These are phyloP conservation scores for Smittia aterrima DNA, from an alignment of 2,888 invertebrate genomes.

Conservation along the genomic window DNA sequence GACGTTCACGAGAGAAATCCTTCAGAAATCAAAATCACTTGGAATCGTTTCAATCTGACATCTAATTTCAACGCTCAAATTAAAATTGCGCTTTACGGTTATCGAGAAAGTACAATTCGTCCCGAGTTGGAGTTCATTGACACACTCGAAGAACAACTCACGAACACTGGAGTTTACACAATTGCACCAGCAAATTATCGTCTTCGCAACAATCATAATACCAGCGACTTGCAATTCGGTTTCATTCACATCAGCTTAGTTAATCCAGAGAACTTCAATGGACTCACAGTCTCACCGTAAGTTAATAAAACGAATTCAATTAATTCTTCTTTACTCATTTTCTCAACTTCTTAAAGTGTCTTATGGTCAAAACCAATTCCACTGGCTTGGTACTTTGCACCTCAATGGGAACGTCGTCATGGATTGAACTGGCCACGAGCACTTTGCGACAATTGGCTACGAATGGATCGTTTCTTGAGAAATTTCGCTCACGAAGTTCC, in stretches of 20 bases:
- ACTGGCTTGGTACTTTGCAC: constrained; percentile 86
- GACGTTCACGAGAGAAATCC: constrained; percentile 72
- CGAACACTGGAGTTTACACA: constrained; percentile 69
- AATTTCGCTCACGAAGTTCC: constrained; percentile 82
- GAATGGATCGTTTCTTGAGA: constrained; percentile 73
- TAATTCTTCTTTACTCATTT: neutral
- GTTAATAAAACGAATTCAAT: no score
- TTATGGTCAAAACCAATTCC: constrained; percentile 93
- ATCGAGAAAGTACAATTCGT: constrained; percentile 75
- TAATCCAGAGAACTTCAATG: constrained; percentile 66
- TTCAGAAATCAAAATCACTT: constrained; percentile 71
- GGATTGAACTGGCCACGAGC: constrained; percentile 79
- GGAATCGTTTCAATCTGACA: constrained; percentile 84
- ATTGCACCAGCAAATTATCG: constrained; percentile 73
- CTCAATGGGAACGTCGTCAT: constrained; percentile 80
- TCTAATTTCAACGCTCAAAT: constrained; percentile 73
- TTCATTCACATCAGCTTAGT: constrained; percentile 86
- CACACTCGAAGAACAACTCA: constrained; percentile 63
- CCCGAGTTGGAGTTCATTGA: constrained; percentile 82
- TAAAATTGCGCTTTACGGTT: constrained; percentile 84
- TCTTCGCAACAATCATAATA: constrained; percentile 65
- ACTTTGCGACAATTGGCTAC: constrained; percentile 88
- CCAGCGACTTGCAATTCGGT: constrained; percentile 77
- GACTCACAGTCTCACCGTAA: constrained; percentile 70
- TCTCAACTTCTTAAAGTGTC: constrained; percentile 54